A percentile compares a stretch with the other conserved stretches of the same genome.
Evolutionary conservation across 2,888 invertebrate species (phyloP).

Genomic region (Trichogramma evanescens): DNA sequence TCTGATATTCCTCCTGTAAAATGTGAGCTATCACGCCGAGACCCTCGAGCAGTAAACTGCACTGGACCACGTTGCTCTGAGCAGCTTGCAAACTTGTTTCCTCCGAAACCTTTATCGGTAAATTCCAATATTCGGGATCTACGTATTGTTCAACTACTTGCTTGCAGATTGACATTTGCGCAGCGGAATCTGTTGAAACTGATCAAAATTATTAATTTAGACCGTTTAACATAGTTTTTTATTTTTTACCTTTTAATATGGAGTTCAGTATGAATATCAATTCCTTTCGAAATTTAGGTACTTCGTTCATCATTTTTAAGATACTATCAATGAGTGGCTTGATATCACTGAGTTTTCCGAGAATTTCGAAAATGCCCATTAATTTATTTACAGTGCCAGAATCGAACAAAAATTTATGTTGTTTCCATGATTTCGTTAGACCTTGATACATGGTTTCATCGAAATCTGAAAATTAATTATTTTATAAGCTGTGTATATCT

Average conservation of each 20-base stretch:
- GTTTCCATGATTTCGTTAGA: conserved; percentile 55
- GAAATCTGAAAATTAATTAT: conserved; percentile 36
- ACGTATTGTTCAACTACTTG: conserved; percentile 38
- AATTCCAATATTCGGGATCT: conserved; percentile 36
- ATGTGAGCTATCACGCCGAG: conserved; percentile 58
- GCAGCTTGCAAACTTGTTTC: conserved; percentile 43
- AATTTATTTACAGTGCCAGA: conserved; percentile 49
- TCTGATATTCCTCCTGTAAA: conserved; percentile 52
- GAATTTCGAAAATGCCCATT: conserved; percentile 51
- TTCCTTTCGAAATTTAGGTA: conserved; percentile 55
- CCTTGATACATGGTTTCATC: conserved; percentile 40
- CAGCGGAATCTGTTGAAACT: conserved; percentile 24
- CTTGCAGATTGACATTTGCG: conserved; percentile 27
- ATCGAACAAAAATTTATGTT: conserved; percentile 56
- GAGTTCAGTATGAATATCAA: conserved; percentile 56
- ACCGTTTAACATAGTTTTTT: not conserved
- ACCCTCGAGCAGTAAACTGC: conserved; percentile 65
- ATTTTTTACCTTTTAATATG: conserved; percentile 47
- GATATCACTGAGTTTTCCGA: conserved; percentile 54
- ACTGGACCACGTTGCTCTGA: conserved; percentile 59
- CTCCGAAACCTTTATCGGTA: conserved; percentile 32
- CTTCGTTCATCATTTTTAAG: conserved; percentile 53
- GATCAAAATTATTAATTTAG: not conserved
- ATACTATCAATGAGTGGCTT: conserved; percentile 58
- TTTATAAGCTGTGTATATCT: not conserved